phyloP scores from a whole-genome alignment of 2,113 vertebrate genomes.

The Pollachius pollachius region DNA sequence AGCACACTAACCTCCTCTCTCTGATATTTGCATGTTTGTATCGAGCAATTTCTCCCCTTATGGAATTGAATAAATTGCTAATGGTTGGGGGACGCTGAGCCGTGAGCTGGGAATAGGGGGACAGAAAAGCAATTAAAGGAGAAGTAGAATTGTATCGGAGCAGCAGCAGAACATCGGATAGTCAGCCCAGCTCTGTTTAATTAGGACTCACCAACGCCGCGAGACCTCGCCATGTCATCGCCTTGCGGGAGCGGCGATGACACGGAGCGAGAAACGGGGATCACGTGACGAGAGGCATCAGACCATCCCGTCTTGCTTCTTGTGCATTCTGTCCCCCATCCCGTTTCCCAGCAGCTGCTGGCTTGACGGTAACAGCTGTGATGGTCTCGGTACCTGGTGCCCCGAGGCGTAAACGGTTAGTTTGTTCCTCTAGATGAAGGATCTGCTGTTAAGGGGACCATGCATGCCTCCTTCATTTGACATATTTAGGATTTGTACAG shows the following conservation, averaged over 20 bases:
- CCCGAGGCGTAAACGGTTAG: too few species aligned
- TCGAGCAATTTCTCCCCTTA: conserved; percentile 29
- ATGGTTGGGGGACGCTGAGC: conserved; percentile 26
- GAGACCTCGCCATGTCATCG: conserved; percentile 27
- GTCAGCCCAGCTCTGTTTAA: conserved; percentile 47
- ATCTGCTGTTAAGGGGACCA: too few species aligned
- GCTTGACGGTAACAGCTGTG: too few species aligned
- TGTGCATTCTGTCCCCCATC: too few species aligned
- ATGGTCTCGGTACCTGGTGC: too few species aligned
- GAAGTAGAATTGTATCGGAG: conserved; percentile 48
- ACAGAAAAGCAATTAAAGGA: conserved; percentile 68
- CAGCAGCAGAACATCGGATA: conserved; percentile 41
- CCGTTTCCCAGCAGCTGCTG: too few species aligned
- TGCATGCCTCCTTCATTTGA: too few species aligned
- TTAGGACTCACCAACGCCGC: conserved; percentile 41
- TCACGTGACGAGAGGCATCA: too few species aligned
- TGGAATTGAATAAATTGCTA: conserved; percentile 57
- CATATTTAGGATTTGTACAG: too few species aligned
- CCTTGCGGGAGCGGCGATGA: conserved; percentile 26
- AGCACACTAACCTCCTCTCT: conserved; percentile 7
- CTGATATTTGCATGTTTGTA: conserved; percentile 58
- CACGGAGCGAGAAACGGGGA: too few species aligned
- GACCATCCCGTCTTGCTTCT: too few species aligned
- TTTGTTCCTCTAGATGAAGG: too few species aligned
- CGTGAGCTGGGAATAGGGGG: conserved; percentile 49